phyloP scores from a whole-genome alignment of 2,888 invertebrate species.

The Nudaria mundana region DNA sequence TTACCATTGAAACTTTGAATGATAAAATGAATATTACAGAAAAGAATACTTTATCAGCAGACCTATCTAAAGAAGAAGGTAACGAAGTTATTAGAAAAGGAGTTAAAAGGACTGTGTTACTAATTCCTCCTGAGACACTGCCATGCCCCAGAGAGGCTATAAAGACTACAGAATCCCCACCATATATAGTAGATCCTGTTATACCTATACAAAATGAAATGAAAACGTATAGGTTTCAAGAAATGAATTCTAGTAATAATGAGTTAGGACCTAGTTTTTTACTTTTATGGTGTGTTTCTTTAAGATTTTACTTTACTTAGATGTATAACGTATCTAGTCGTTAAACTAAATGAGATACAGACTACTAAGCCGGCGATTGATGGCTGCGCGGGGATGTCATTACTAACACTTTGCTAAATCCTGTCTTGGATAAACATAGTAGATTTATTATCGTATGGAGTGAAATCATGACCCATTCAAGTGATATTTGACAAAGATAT shows the following conservation, averaged over 20 bases:
- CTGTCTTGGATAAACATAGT: constrained; percentile 27
- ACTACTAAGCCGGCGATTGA: constrained; percentile 45
- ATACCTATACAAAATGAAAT: constrained; percentile 75
- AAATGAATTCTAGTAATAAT: constrained; percentile 47
- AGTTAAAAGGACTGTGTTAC: constrained; percentile 61
- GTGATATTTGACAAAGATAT: constrained; percentile 7
- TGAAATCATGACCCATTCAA: constrained; percentile 17
- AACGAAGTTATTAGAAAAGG: constrained; percentile 55
- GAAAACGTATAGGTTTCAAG: constrained; percentile 71
- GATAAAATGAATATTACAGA: constrained; percentile 60
- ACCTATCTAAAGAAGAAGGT: constrained; percentile 37
- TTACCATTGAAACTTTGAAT: constrained; percentile 59
- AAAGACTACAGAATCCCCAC: constrained; percentile 60
- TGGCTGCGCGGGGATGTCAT: constrained; percentile 36
- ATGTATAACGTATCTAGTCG: constrained; percentile 48
- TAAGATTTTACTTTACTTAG: constrained; percentile 67
- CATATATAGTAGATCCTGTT: constrained; percentile 61
- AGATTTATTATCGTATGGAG: constrained; percentile 24
- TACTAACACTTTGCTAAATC: constrained; percentile 29
- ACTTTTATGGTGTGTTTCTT: constrained; percentile 54
- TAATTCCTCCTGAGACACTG: constrained; percentile 65
- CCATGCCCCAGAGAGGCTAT: constrained; percentile 64
- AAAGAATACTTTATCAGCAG: constrained; percentile 44
- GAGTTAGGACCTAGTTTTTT: constrained; percentile 32
- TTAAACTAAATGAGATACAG: constrained; percentile 57